These are phyloP conservation scores for Cephalopachus bancanus DNA, from an alignment of 2,797 vertebrate species.

Conservation along the genomic window DNA sequence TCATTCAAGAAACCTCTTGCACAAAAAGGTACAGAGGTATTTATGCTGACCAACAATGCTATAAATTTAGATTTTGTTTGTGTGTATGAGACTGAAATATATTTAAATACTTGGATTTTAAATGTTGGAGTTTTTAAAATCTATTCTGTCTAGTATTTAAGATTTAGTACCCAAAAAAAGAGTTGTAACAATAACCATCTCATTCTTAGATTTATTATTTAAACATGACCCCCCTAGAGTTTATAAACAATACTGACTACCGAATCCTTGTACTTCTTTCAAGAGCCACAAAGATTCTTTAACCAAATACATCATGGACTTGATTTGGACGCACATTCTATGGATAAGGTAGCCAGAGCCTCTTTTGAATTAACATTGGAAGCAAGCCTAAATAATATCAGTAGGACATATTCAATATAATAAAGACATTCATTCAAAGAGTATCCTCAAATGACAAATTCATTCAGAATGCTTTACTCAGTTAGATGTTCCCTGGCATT, in stretches of 20 bases:
- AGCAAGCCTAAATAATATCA: constrained; percentile 50
- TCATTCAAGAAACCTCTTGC: constrained; percentile 13
- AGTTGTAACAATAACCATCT: neutral
- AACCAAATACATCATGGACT: neutral
- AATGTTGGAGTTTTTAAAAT: neutral
- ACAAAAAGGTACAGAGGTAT: constrained; percentile 4
- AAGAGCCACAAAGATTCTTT: constrained; percentile 53
- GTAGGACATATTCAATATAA: constrained; percentile 2
- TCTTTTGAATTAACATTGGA: constrained; percentile 69
- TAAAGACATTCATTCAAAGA: constrained; percentile 27
- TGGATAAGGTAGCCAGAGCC: neutral
- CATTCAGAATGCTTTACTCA: constrained; percentile 80
- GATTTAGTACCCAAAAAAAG: neutral
- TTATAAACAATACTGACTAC: constrained; percentile 20
- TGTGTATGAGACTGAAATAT: constrained; percentile 12
- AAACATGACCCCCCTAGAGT: neutral
- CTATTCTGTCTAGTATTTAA: constrained; percentile 30
- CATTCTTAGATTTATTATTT: constrained; percentile 50
- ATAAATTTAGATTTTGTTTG: neutral
- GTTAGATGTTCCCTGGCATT: constrained; percentile 48
- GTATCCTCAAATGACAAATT: constrained; percentile 64
- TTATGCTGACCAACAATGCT: neutral
- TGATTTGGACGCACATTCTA: constrained; percentile 19
- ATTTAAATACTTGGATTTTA: constrained; percentile 48
- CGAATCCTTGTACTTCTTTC: constrained; percentile 10